Conservation (phyloP, 2,113 vertebrate genomes). For the Chiloscyllium plagiosum region DNA sequence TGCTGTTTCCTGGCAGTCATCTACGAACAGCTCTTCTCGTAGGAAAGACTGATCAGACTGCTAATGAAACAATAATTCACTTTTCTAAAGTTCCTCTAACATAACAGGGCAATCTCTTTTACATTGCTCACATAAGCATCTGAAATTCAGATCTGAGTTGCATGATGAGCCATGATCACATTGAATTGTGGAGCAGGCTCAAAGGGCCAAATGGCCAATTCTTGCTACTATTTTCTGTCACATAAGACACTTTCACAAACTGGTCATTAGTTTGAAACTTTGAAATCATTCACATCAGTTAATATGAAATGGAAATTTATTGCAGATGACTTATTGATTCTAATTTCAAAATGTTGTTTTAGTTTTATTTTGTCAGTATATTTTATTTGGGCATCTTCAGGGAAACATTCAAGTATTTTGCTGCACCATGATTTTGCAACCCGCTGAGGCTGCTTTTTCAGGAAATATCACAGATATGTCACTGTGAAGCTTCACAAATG, state of each 20-base stretch:
- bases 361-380: neutral
- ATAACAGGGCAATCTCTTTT: neutral
- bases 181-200: too few relatives aligned
- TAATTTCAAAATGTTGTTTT: neutral
- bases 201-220: too few relatives aligned
- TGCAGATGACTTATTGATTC: neutral
- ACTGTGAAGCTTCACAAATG: neutral
- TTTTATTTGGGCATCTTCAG: neutral
- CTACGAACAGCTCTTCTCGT: neutral
- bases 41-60: neutral
- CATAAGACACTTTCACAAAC: neutral
- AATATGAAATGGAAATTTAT: neutral
- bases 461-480: neutral
- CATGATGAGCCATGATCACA: too few relatives aligned
- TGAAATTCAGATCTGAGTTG: neutral
- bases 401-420: neutral
- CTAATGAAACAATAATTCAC: neutral
- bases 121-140: neutral
- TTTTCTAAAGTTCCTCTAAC: neutral
- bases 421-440: neutral
- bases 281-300: neutral
- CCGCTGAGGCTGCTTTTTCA: neutral
- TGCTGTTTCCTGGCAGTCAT: neutral
- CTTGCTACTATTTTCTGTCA: too few relatives aligned
- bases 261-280: neutral